Evolutionary conservation across 2,113 vertebrate species (phyloP).

Genomic region (Gracilinanus agilis): DNA sequence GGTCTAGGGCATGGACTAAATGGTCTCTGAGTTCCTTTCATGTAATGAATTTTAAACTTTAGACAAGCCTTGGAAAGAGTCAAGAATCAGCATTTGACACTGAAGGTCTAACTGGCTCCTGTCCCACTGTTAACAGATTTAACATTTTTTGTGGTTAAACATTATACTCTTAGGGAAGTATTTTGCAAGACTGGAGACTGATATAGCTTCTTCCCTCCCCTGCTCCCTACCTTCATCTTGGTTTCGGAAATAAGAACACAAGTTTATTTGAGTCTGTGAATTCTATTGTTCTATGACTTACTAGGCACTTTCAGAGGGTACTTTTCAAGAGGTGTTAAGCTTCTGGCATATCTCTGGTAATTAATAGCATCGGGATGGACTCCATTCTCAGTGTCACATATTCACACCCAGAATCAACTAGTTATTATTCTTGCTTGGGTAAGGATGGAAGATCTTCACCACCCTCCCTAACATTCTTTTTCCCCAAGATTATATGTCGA

Average conservation of each 20-base stretch:
- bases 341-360: neutral
- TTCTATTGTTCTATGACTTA: neutral
- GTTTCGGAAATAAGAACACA: neutral
- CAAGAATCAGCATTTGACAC: neutral
- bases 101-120: neutral
- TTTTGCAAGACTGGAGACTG: neutral
- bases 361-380: neutral
- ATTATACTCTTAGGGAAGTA: neutral
- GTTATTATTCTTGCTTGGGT: conserved; percentile 1
- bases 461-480: neutral
- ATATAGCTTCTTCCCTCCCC: neutral
- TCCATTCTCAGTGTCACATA: neutral
- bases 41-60: conserved; percentile 27
- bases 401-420: neutral
- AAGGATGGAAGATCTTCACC: neutral
- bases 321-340: neutral
- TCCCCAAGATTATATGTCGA: no score
- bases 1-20: no score
- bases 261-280: neutral
- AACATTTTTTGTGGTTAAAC: conserved; percentile 8
- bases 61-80: conserved; percentile 2
- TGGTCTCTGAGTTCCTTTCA: conserved; percentile 6
- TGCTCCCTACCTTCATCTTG: neutral
- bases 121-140: neutral
- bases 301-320: neutral